These are phyloP conservation scores for Heterohyrax brucei DNA, from an alignment of 2,797 vertebrate species.

Conservation along the genomic window DNA sequence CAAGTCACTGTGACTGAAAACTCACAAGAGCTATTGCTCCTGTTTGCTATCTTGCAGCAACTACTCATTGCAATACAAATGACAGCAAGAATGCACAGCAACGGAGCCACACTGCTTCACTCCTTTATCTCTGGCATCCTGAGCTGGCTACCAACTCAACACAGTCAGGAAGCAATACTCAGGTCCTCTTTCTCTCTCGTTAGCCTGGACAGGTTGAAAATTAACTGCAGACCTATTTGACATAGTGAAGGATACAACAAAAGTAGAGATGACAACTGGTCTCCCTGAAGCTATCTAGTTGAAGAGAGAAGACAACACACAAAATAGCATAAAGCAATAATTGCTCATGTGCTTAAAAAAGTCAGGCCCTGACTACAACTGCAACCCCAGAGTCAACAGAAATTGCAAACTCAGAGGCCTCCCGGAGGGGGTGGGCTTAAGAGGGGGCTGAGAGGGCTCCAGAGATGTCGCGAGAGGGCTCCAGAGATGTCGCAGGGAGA, in stretches of 20 bases:
- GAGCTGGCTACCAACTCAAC: neutral
- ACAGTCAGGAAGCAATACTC: neutral
- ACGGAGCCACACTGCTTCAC: accelerated
- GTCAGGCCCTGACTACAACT: neutral
- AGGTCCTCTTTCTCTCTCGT: neutral
- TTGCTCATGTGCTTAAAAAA: accelerated
- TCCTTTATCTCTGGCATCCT: neutral
- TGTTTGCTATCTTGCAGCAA: neutral
- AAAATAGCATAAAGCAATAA: neutral
- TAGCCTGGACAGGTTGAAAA: neutral
- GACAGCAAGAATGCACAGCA: accelerated
- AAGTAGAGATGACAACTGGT: neutral
- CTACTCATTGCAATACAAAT: neutral
- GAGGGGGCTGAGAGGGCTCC: neutral
- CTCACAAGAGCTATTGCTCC: neutral
- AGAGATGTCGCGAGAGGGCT: neutral
- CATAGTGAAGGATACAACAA: neutral
- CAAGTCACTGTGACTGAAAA: neutral
- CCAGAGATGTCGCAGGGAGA: neutral
- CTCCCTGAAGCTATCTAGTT: neutral
- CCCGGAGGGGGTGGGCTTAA: neutral
- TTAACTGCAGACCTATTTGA: neutral
- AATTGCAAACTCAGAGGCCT: neutral
- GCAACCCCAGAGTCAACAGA: neutral
- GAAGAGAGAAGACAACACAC: neutral